Base-by-base conservation (phyloP, 2,888 invertebrate genomes). In the Abrostola triplasia region DNA sequence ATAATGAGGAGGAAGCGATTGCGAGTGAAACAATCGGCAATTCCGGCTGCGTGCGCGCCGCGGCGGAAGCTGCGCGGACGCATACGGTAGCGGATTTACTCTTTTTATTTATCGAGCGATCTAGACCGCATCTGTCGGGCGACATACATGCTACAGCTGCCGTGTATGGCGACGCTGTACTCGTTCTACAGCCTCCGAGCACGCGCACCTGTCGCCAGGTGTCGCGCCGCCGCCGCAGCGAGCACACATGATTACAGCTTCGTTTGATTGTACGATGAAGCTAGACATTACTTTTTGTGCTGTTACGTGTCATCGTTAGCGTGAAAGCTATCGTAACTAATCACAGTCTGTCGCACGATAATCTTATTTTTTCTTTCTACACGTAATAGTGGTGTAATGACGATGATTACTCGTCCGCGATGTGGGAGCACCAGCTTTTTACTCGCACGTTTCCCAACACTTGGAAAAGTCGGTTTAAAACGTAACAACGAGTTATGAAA, bases 401-500 rank as follows among this genome's bases (percentile, higher is more conserved):
- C 83, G 84, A 85, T 87, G 88, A 91, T 90, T 92, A 90, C 89
- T 85, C 89, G 87, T 89, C 89, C 83, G 85, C 88, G 76, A 86
- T 91, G 89, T 92, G 93, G 88, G 93, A 93, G 91, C 89, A 84
- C 84, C 88, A 84, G 86, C 88, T 92, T 93, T 93, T 93, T 92
- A 87, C 88, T 73, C 67, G 71, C 68, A 67, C 75, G 77, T 93
- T 94, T 93, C 92, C 87, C 88, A 94, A 93, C 89, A 85, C 84
- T 87, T 90, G 88, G 92, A 91, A 93, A 92, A 92, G 88, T 91
- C 84, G 72, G 85, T 87, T 86, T 81, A 77, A 87, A 93, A 91
- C 92, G 92, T 93, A 93, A 93, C 90, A 87, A 87, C 88, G 83
- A 80, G 91, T 94, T 93, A 93, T 92, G 94, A 94, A 93, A 93